These are phyloP conservation scores for Paedocypris sp. DNA, from an alignment of 2,113 vertebrate species.

Conservation along the genomic window DNA sequence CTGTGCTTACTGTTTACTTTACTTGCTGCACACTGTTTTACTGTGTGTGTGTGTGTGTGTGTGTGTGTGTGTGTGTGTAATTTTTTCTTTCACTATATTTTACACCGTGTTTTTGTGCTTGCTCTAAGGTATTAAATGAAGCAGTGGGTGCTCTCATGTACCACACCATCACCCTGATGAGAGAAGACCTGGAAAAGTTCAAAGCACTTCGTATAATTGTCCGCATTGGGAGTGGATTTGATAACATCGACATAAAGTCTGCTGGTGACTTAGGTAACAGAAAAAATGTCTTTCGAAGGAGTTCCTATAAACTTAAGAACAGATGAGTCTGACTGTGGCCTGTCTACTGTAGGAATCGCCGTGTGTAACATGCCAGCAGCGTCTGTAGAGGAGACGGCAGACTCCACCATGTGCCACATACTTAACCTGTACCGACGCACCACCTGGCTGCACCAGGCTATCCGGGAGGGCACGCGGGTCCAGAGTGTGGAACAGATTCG, in stretches of 20 bases:
- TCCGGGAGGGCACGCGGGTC: slow-evolving; percentile 87
- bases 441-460: slow-evolving; percentile 94
- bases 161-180: slow-evolving; percentile 95
- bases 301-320: not conserved
- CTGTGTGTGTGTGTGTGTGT: not conserved
- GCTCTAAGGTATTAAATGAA: slow-evolving; percentile 86
- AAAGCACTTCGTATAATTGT: slow-evolving; percentile 96
- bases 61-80: not conserved
- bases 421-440: slow-evolving; percentile 91
- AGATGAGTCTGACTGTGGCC: not conserved
- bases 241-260: slow-evolving; percentile 98
- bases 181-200: slow-evolving; percentile 97
- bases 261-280: slow-evolving; percentile 87
- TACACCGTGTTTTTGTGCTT: not conserved
- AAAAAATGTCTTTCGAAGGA: not conserved
- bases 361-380: slow-evolving; percentile 96
- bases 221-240: slow-evolving; percentile 93
- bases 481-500: slow-evolving; percentile 96
- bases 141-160: slow-evolving; percentile 98
- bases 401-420: slow-evolving; percentile 95
- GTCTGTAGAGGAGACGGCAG: slow-evolving; percentile 91
- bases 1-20: too few relatives aligned
- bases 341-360: slow-evolving; percentile 70
- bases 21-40: too few relatives aligned
- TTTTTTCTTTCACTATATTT: not conserved